Conservation (phyloP, 1,140 invertebrate genomes). For the Drosophila sechellia region DNA sequence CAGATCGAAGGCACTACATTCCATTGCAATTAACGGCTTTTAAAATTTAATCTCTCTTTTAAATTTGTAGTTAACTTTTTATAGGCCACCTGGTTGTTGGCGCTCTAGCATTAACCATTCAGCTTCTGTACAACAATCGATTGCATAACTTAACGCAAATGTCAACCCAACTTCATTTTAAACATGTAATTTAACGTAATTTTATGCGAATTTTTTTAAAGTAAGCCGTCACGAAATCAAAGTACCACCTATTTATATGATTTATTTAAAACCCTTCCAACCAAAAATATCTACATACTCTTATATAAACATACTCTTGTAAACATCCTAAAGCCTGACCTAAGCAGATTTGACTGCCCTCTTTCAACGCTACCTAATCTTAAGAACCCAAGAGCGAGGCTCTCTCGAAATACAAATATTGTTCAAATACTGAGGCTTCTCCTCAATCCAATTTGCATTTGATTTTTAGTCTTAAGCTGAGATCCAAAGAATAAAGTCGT, state of each 20-base stretch:
- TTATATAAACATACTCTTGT: too few relatives aligned
- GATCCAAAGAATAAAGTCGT: too few relatives aligned
- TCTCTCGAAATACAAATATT: too few relatives aligned
- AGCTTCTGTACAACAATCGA: conserved; percentile 11
- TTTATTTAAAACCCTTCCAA: conserved; percentile 26
- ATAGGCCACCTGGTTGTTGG: conserved; percentile 2
- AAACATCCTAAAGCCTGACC: too few relatives aligned
- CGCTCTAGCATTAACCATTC: neutral
- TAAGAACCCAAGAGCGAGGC: too few relatives aligned
- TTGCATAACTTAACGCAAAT: conserved; percentile 31
- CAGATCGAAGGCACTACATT: neutral
- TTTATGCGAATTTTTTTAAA: conserved; percentile 53
- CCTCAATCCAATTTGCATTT: too few relatives aligned
- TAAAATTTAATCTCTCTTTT: conserved; percentile 11
- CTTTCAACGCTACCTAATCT: too few relatives aligned
- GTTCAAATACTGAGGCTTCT: too few relatives aligned
- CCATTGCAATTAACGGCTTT: conserved; percentile 10
- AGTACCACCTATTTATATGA: conserved; percentile 54
- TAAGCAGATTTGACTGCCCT: too few relatives aligned
- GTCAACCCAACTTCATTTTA: conserved; percentile 52
- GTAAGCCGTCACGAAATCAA: conserved; percentile 1
- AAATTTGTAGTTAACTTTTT: conserved; percentile 21
- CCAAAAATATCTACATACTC: conserved; percentile 3
- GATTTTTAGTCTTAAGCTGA: too few relatives aligned
- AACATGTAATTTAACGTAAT: conserved; percentile 48